Percentiles rank a stretch among this genome's conserved stretches.
These are phyloP conservation scores for Taenioides sp. DNA, from an alignment of 2,797 vertebrate species.

Conservation along the genomic window DNA sequence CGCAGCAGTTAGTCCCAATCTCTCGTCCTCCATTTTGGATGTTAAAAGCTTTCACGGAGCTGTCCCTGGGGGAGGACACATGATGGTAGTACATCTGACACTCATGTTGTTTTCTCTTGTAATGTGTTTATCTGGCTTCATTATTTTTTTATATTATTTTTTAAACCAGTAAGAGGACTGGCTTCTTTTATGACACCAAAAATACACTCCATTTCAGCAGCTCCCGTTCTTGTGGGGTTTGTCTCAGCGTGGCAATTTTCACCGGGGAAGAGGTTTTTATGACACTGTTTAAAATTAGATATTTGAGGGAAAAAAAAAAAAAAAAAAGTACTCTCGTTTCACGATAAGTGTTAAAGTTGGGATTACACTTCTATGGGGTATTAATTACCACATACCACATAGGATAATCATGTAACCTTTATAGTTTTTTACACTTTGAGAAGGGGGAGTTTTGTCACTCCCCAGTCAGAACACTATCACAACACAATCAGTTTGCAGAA, in stretches of 20 bases:
- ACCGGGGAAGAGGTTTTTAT: not conserved
- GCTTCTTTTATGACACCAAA: not conserved
- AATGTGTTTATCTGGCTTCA: slow-evolving; percentile 6
- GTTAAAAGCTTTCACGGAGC: slow-evolving; percentile 18
- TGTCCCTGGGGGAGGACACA: not conserved
- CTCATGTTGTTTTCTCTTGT: slow-evolving; percentile 1
- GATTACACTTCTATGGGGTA: too few species aligned
- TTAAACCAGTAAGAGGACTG: not conserved
- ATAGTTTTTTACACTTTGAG: too few species aligned
- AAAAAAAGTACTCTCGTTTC: not conserved
- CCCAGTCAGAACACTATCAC: too few species aligned
- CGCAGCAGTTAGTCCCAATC: slow-evolving; percentile 19
- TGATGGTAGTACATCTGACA: not conserved
- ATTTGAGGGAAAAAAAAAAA: not conserved
- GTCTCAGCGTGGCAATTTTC: not conserved
- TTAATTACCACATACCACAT: too few species aligned
- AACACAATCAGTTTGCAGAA: too few species aligned
- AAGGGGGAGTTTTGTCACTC: too few species aligned
- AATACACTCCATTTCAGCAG: not conserved
- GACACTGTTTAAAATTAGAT: not conserved
- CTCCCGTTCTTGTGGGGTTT: not conserved
- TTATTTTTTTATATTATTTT: not conserved
- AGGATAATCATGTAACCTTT: too few species aligned
- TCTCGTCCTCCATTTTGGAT: slow-evolving; percentile 11
- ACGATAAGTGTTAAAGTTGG: not conserved